These are phyloP conservation scores for Nyctereutes procyonoides DNA, from an alignment of 2,113 vertebrate species.

Conservation along the genomic window DNA sequence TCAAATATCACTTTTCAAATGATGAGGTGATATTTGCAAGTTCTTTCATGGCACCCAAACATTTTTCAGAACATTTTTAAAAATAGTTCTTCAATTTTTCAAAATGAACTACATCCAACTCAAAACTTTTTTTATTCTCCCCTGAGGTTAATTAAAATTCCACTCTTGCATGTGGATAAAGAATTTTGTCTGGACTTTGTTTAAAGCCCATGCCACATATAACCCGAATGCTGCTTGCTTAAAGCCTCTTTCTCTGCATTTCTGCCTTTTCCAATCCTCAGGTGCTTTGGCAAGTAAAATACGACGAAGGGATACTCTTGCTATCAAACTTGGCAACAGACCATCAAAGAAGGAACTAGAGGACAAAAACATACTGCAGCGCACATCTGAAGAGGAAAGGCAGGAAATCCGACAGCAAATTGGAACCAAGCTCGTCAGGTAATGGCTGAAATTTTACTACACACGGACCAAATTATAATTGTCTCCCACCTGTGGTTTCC, in stretches of 20 bases:
- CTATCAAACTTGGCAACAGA: slow-evolving; percentile 98
- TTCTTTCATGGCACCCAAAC: background rate
- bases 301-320: slow-evolving; percentile 96
- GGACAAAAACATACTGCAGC: slow-evolving; percentile 98
- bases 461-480: background rate
- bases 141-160: slow-evolving; percentile 82
- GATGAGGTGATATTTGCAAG: slow-evolving; percentile 61
- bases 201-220: slow-evolving; percentile 54
- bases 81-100: slow-evolving; percentile 63
- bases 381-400: slow-evolving; percentile 95
- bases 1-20: slow-evolving; percentile 49
- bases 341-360: slow-evolving; percentile 97
- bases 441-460: slow-evolving; percentile 50
- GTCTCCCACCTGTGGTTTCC: background rate
- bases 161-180: slow-evolving; percentile 65
- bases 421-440: slow-evolving; percentile 97
- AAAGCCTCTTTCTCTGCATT: slow-evolving; percentile 60
- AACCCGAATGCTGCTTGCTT: slow-evolving; percentile 67
- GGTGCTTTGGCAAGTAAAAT: slow-evolving; percentile 97
- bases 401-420: slow-evolving; percentile 97
- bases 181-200: slow-evolving; percentile 64
- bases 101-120: slow-evolving; percentile 62
- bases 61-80: slow-evolving; percentile 62
- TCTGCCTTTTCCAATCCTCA: slow-evolving; percentile 75
- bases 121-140: slow-evolving; percentile 63